These are phyloP conservation scores for Oncorhynchus masou DNA, from an alignment of 2,113 vertebrate genomes.

Conservation along the genomic window DNA sequence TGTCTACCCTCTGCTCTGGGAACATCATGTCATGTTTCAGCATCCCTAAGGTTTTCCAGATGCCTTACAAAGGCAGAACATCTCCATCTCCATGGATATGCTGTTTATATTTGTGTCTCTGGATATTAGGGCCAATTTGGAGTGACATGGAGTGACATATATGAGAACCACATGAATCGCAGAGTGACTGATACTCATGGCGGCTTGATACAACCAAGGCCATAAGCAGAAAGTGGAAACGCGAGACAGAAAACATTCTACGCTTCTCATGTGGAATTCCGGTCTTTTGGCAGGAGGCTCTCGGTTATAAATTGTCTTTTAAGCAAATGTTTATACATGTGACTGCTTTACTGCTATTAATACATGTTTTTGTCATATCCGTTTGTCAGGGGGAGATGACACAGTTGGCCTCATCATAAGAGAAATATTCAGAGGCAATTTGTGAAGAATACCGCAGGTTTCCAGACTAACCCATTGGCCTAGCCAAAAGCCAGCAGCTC, in stretches of 20 bases:
- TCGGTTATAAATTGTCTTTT: constrained; percentile 46
- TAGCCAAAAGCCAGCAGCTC: neutral
- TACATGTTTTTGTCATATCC: constrained; percentile 39
- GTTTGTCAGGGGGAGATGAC: constrained; percentile 29
- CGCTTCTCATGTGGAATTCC: constrained; percentile 38
- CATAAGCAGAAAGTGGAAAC: constrained; percentile 10
- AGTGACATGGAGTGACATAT: constrained; percentile 21
- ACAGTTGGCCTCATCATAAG: constrained; percentile 18
- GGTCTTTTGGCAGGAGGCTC: constrained; percentile 18
- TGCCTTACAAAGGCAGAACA: constrained; percentile 44
- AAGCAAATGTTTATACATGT: constrained; percentile 64
- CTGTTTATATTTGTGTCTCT: constrained; percentile 53
- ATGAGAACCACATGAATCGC: constrained; percentile 27
- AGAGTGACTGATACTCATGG: constrained; percentile 25
- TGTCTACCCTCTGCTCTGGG: constrained; percentile 14
- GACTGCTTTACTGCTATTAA: constrained; percentile 44
- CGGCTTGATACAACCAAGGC: constrained; percentile 23
- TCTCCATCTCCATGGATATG: constrained; percentile 40
- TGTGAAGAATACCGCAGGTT: constrained; percentile 14
- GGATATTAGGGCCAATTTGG: constrained; percentile 29
- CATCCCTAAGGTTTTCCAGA: constrained; percentile 50
- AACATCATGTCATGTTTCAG: constrained; percentile 41
- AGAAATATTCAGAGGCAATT: neutral
- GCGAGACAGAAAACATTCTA: constrained; percentile 14
- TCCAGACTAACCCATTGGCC: neutral